Evolutionary conservation across 1,140 invertebrate species (phyloP).

Genomic region (Solen grandis): DNA sequence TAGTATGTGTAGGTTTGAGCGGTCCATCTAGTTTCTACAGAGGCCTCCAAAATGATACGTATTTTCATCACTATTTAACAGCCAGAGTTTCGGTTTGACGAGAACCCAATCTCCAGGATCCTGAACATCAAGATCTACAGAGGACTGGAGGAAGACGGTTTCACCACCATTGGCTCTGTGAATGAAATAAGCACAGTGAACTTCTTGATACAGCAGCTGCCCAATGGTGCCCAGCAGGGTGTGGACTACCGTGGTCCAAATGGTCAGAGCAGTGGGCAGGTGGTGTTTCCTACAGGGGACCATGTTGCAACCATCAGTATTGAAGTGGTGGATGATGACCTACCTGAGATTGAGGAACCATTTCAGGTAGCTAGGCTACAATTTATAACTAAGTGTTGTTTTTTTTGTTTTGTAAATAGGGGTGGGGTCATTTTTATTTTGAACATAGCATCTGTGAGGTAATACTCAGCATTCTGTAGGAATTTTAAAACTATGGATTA

Average conservation of each 20-base stretch:
- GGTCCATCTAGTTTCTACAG: background rate
- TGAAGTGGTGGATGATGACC: slow-evolving; percentile 69
- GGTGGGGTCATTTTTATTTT: background rate
- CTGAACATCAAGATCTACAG: slow-evolving; percentile 61
- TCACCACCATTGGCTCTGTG: slow-evolving; percentile 66
- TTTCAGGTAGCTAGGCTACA: slow-evolving; percentile 61
- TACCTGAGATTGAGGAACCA: slow-evolving; percentile 73
- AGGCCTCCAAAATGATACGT: background rate
- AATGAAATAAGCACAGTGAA: slow-evolving; percentile 63
- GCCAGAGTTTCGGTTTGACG: slow-evolving; percentile 71
- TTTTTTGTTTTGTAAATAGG: background rate
- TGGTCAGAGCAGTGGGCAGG: slow-evolving; percentile 54
- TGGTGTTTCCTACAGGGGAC: slow-evolving; percentile 66
- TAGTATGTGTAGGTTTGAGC: too few relatives aligned
- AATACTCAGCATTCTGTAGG: too few relatives aligned
- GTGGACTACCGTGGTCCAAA: slow-evolving; percentile 66
- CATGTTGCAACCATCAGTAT: slow-evolving; percentile 64
- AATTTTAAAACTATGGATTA: too few relatives aligned
- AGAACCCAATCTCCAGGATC: slow-evolving; percentile 60
- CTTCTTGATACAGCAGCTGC: slow-evolving; percentile 66
- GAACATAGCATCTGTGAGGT: too few relatives aligned
- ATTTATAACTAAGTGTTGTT: too few relatives aligned
- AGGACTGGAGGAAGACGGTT: slow-evolving; percentile 67
- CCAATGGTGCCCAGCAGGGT: slow-evolving; percentile 51
- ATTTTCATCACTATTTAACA: slow-evolving; percentile 57